These are phyloP conservation scores for Cylas formicarius DNA, from an alignment of 1,140 invertebrate genomes.

Conservation along the genomic window DNA sequence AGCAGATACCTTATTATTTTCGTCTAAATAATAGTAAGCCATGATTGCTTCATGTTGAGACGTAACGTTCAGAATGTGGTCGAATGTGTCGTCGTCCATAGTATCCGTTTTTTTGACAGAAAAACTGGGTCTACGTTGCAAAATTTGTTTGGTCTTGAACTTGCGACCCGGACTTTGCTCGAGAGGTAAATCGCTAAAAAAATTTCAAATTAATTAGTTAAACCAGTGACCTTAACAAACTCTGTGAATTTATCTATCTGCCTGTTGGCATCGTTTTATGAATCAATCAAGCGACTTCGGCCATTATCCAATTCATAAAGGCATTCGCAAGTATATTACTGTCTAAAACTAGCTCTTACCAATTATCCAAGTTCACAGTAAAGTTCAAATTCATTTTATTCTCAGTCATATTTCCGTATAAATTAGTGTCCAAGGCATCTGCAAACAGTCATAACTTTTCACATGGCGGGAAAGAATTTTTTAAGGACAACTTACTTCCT, in stretches of 20 bases:
- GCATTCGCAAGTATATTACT: too few species aligned
- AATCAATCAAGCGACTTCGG: too few species aligned
- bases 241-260: too few species aligned
- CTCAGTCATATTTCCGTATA: constrained; percentile 37
- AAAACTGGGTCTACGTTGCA: constrained; percentile 42
- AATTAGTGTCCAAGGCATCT: neutral
- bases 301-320: too few species aligned
- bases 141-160: constrained; percentile 31
- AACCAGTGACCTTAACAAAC: too few species aligned
- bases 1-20: constrained; percentile 61
- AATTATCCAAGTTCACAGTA: constrained; percentile 54
- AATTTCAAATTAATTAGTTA: too few species aligned
- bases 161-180: constrained; percentile 31
- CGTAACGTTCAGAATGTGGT: constrained; percentile 77
- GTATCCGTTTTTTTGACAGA: constrained; percentile 45
- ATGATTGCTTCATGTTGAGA: constrained; percentile 79
- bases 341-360: too few species aligned
- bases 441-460: neutral
- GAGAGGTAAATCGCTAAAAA: constrained; percentile 41
- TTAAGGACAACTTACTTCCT: constrained; percentile 43
- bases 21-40: constrained; percentile 84
- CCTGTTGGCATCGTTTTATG: too few species aligned
- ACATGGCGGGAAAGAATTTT: too few species aligned
- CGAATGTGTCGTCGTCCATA: constrained; percentile 67
- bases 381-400: constrained; percentile 61